Conservation (phyloP, 2,888 invertebrate species). For the Tachina grossa region DNA sequence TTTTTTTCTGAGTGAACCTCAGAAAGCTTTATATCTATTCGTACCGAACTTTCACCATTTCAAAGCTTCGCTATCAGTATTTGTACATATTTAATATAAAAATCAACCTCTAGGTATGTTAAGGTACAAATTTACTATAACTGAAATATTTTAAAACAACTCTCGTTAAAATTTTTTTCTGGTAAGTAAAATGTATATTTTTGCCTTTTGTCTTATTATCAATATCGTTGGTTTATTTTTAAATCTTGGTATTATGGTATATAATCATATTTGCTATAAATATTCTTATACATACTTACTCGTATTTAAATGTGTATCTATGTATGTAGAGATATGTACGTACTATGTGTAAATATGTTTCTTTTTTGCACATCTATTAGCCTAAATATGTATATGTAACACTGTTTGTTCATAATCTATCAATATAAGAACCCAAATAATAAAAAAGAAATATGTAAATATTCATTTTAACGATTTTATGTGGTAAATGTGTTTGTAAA, state of each 20-base stretch:
- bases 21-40: too few species aligned
- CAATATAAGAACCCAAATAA: conserved; percentile 3
- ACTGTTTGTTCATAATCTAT: conserved; percentile 24
- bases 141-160: neutral
- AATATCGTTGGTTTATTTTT: neutral
- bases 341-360: neutral
- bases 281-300: neutral
- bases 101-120: too few species aligned
- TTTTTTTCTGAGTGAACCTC: too few species aligned
- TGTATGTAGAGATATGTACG: neutral
- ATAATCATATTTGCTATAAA: conserved; percentile 2
- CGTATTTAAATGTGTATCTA: neutral
- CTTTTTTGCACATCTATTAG: neutral
- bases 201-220: neutral
- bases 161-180: neutral
- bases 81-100: too few species aligned
- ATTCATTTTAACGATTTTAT: neutral
- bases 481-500: conserved; percentile 1
- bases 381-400: conserved; percentile 22
- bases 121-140: neutral
- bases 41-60: too few species aligned
- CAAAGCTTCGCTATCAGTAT: too few species aligned
- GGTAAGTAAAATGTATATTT: conserved; percentile 6
- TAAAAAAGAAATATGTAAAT: conserved; percentile 13
- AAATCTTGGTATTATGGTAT: neutral